A percentile compares a stretch with the other conserved stretches of the same genome.
Conservation (phyloP, 1,140 invertebrate species). For the Drosophila lowei region DNA sequence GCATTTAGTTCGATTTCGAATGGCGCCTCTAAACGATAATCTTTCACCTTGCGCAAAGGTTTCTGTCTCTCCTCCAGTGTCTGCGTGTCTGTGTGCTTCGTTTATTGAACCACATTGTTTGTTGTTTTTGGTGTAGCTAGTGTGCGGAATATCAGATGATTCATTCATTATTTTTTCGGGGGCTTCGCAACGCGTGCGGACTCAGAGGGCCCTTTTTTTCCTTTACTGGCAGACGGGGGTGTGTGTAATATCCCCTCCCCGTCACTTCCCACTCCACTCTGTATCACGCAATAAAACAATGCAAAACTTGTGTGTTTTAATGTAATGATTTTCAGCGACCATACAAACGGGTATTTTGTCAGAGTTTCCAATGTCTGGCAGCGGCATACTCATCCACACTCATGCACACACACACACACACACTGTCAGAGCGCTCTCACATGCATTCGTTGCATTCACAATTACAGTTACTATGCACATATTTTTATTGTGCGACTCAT, state of each 20-base stretch:
- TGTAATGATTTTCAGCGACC: conserved; percentile 48
- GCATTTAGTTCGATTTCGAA: conserved; percentile 54
- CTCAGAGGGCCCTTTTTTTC: conserved; percentile 44
- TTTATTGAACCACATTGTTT: conserved; percentile 68
- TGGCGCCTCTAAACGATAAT: conserved; percentile 57
- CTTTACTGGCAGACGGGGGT: conserved; percentile 36
- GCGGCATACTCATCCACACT: conserved; percentile 41
- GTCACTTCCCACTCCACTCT: conserved; percentile 5
- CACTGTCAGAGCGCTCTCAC: neutral
- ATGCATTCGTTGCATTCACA: conserved; percentile 13
- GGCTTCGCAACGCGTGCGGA: conserved; percentile 29
- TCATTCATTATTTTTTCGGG: conserved; percentile 50
- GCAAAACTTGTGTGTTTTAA: conserved; percentile 46
- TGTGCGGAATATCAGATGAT: conserved; percentile 71
- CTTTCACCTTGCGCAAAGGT: conserved; percentile 77
- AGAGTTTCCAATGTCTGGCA: conserved; percentile 29
- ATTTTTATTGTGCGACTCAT: too few relatives aligned
- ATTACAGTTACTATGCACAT: conserved; percentile 20
- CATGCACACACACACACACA: conserved; percentile 1
- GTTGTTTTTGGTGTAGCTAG: conserved; percentile 49
- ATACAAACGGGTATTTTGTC: conserved; percentile 40
- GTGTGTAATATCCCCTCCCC: conserved; percentile 18
- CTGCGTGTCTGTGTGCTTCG: conserved; percentile 63
- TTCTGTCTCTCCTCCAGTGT: conserved; percentile 39
- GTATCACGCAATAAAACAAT: conserved; percentile 44